These are phyloP conservation scores for Steinernema scapterisci DNA, from an alignment of 2,888 invertebrate genomes.

Conservation along the genomic window DNA sequence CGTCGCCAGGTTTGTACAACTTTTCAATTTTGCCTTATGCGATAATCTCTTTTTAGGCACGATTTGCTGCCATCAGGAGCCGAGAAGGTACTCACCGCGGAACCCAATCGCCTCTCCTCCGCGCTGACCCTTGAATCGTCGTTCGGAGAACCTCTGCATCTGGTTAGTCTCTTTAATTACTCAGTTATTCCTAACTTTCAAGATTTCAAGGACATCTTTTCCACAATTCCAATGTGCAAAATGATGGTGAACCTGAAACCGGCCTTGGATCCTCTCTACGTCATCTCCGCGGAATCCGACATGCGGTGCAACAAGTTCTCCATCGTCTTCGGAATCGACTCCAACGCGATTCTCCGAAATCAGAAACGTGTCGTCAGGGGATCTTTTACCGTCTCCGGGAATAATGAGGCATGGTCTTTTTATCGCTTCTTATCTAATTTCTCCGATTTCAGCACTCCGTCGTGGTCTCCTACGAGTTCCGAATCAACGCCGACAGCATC, in stretches of 20 bases:
- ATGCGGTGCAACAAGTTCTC: not conserved
- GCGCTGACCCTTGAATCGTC: conserved; percentile 11
- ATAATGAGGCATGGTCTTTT: not conserved
- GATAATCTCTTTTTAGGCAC: not conserved
- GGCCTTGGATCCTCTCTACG: not conserved
- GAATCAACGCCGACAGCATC: conserved; percentile 16
- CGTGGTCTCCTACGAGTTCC: conserved; percentile 12
- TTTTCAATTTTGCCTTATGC: not conserved
- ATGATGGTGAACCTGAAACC: conserved; percentile 28
- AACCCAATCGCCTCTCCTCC: conserved; percentile 4
- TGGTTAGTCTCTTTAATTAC: not conserved
- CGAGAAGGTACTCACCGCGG: conserved; percentile 29
- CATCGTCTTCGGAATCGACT: conserved; percentile 13
- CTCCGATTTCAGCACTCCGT: not conserved
- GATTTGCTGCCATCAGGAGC: not conserved
- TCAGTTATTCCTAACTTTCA: not conserved
- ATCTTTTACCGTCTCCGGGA: not conserved
- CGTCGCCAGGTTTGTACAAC: not conserved
- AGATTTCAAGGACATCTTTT: not conserved
- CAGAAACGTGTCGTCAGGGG: conserved; percentile 12
- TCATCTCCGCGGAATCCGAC: conserved; percentile 22
- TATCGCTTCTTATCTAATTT: not conserved
- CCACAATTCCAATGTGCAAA: conserved; percentile 2
- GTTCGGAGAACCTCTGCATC: conserved; percentile 16
- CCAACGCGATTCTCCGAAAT: not conserved